Evolutionary conservation across 2,888 invertebrate genomes (phyloP).

Genomic region (Spilosoma lubricipeda): DNA sequence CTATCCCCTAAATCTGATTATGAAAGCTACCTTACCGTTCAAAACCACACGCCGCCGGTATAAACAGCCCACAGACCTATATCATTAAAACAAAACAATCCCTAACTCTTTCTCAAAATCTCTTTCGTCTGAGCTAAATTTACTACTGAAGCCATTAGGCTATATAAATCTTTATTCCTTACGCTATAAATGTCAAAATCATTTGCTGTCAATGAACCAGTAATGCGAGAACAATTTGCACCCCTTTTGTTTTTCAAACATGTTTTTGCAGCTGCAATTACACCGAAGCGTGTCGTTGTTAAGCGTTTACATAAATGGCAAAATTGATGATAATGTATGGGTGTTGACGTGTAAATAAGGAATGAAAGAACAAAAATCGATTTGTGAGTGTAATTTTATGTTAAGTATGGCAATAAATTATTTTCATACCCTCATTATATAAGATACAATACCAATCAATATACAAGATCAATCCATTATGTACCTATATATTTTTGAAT

Average conservation of each 20-base stretch:
- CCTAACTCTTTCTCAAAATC: conserved; percentile 38
- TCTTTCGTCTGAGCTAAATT: conserved; percentile 36
- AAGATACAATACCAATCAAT: neutral
- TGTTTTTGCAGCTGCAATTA: conserved; percentile 45
- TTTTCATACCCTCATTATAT: neutral
- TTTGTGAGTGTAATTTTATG: neutral
- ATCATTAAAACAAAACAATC: conserved; percentile 23
- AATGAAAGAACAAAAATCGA: neutral
- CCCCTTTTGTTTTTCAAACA: conserved; percentile 57
- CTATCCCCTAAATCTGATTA: neutral
- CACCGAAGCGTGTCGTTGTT: conserved; percentile 36
- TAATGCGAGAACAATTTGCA: conserved; percentile 59
- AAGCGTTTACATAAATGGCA: neutral
- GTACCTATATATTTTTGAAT: neutral
- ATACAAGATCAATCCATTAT: neutral
- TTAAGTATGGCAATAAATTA: neutral
- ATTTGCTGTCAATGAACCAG: conserved; percentile 38
- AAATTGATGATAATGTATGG: conserved; percentile 6
- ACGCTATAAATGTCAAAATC: conserved; percentile 46
- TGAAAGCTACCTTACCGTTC: conserved; percentile 2
- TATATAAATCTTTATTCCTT: conserved; percentile 43
- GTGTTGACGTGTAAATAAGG: neutral
- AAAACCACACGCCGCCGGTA: conserved; percentile 16
- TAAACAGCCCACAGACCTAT: conserved; percentile 14
- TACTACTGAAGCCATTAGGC: conserved; percentile 23